phyloP scores from a whole-genome alignment of 2,888 invertebrate species.

The Epiblema foenella region DNA sequence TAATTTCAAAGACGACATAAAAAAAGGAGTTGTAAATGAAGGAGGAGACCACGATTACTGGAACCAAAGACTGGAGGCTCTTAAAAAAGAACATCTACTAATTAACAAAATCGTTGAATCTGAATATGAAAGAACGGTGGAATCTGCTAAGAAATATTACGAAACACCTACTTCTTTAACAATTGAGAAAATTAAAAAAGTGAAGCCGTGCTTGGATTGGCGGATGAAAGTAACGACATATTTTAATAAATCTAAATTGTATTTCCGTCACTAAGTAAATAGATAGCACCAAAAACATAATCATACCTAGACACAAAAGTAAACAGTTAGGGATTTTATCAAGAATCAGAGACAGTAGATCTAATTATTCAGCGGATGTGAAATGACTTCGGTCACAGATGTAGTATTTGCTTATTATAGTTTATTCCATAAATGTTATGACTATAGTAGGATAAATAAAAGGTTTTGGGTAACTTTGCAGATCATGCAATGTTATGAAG shows the following conservation, averaged over 20 bases:
- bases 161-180: slow-evolving; percentile 58
- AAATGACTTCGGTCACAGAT: background rate
- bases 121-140: slow-evolving; percentile 73
- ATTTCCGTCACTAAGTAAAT: background rate
- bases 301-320: background rate
- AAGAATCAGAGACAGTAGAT: background rate
- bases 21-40: slow-evolving; percentile 52
- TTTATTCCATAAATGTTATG: background rate
- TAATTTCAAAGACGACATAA: slow-evolving; percentile 56
- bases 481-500: slow-evolving; percentile 78
- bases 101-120: slow-evolving; percentile 75
- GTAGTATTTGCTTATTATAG: background rate
- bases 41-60: slow-evolving; percentile 71
- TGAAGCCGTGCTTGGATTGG: slow-evolving; percentile 74
- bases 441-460: slow-evolving; percentile 33
- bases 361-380: background rate
- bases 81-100: slow-evolving; percentile 73
- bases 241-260: background rate
- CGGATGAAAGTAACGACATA: slow-evolving; percentile 63
- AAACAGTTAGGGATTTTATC: background rate
- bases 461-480: slow-evolving; percentile 53
- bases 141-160: slow-evolving; percentile 61
- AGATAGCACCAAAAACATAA: background rate
- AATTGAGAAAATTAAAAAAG: slow-evolving; percentile 65
- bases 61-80: slow-evolving; percentile 68